Evolutionary conservation across 2,888 invertebrate genomes (phyloP).

Genomic region (Phrixothrix hirtus): DNA sequence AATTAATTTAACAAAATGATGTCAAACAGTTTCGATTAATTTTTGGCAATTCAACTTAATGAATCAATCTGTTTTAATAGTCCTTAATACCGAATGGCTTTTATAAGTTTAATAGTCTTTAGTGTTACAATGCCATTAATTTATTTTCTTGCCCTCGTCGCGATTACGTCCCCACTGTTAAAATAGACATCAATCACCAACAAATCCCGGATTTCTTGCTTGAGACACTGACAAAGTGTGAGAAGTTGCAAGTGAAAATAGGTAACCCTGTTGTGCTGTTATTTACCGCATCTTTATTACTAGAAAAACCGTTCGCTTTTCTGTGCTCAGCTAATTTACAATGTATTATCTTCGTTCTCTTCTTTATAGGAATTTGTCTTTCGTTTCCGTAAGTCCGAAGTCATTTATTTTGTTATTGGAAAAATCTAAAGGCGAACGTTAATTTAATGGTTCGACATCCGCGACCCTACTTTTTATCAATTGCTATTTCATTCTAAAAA

Average conservation of each 20-base stretch:
- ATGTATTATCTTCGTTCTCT: not conserved
- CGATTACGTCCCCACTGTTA: conserved; percentile 19
- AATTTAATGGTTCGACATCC: not conserved
- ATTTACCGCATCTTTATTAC: conserved; percentile 21
- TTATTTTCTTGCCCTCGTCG: conserved; percentile 19
- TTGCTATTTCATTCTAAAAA: not conserved
- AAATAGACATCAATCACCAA: conserved; percentile 28
- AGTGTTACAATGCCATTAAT: conserved; percentile 25
- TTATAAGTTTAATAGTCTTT: conserved; percentile 27
- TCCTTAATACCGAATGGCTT: conserved; percentile 17
- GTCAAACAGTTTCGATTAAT: conserved; percentile 3
- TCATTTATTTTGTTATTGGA: too few species aligned
- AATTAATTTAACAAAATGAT: not conserved
- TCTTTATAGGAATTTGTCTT: not conserved
- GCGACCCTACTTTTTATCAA: not conserved
- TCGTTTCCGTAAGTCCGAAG: not conserved
- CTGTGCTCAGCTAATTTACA: not conserved
- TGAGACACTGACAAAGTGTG: conserved; percentile 26
- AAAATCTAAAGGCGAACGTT: not conserved
- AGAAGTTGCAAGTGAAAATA: conserved; percentile 26
- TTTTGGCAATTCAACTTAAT: conserved; percentile 10
- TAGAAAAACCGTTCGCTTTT: conserved; percentile 6
- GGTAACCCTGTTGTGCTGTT: conserved; percentile 21
- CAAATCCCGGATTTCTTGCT: conserved; percentile 28
- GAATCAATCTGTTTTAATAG: conserved; percentile 20